Percentiles rank a stretch among this genome's conserved stretches.
phyloP scores from a whole-genome alignment of 2,113 vertebrate species.

The Vidua macroura region DNA sequence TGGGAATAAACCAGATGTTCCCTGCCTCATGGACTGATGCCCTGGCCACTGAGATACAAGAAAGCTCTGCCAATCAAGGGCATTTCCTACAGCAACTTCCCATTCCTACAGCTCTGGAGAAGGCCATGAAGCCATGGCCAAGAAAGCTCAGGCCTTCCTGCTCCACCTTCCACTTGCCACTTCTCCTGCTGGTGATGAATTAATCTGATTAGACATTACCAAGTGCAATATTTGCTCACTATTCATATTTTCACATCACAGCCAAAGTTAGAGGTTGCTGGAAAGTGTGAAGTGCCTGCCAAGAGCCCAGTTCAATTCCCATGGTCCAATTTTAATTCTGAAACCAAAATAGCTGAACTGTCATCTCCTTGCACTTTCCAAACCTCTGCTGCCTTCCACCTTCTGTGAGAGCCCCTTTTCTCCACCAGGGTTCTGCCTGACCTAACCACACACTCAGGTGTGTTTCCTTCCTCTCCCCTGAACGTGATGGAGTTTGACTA shows the following conservation, averaged over 20 bases:
- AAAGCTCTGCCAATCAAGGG: not conserved
- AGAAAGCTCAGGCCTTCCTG: not conserved
- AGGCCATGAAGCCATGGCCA: not conserved
- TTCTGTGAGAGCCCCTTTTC: not conserved
- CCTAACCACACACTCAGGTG: not conserved
- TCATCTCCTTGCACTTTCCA: not conserved
- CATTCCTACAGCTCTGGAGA: not conserved
- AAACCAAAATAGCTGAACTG: slow-evolving; percentile 35
- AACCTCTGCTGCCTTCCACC: not conserved
- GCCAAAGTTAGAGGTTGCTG: not conserved
- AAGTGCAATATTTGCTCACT: not conserved
- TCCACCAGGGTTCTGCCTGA: not conserved
- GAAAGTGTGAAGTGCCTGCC: not conserved
- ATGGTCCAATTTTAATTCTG: not conserved
- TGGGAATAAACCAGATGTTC: not conserved
- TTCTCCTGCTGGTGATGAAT: slow-evolving; percentile 26
- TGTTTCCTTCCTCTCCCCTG: not conserved
- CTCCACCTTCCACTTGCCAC: not conserved
- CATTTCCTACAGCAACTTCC: not conserved
- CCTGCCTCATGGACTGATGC: not conserved
- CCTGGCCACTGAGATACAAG: not conserved
- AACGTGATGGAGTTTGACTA: not conserved
- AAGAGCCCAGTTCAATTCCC: not conserved
- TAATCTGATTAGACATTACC: slow-evolving; percentile 13
- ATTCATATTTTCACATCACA: not conserved